phyloP scores from a whole-genome alignment of 92 coral and sea anemone genomes.

The Palythoa heliodiscus region DNA sequence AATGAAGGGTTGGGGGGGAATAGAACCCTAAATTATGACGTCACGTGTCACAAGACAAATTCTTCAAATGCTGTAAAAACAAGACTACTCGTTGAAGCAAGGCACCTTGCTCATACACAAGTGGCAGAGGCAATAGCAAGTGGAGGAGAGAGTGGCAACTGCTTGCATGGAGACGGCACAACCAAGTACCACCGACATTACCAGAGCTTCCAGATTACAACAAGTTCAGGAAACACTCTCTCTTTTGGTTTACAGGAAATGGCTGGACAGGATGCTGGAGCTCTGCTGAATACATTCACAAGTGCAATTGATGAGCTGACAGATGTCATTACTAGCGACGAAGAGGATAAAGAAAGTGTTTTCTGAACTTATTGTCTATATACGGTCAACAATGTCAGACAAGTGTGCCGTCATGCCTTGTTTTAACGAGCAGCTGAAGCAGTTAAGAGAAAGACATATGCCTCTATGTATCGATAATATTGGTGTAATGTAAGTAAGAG shows the following conservation, averaged over 20 bases:
- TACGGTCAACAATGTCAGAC: slow-evolving; percentile 30
- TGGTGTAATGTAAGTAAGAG: slow-evolving; percentile 3
- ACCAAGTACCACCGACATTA: slow-evolving; percentile 25
- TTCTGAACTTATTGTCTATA: slow-evolving; percentile 5
- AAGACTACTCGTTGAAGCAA: not conserved
- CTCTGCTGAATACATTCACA: slow-evolving; percentile 26
- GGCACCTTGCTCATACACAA: not conserved
- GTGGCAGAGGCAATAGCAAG: slow-evolving; percentile 29
- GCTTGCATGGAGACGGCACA: slow-evolving; percentile 22
- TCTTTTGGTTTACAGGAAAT: slow-evolving; percentile 36
- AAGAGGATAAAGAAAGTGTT: slow-evolving; percentile 2
- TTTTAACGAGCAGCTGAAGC: slow-evolving; percentile 30
- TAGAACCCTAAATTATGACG: no score
- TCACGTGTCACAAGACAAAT: no score
- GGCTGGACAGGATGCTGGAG: slow-evolving; percentile 29
- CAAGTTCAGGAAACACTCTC: slow-evolving; percentile 31
- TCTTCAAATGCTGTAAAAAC: slow-evolving; percentile 12
- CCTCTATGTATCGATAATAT: slow-evolving; percentile 18
- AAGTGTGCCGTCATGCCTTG: slow-evolving; percentile 31
- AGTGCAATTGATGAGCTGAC: slow-evolving; percentile 30
- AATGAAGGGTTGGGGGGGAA: no score
- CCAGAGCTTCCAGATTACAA: slow-evolving; percentile 29
- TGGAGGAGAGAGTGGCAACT: slow-evolving; percentile 23
- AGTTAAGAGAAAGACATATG: slow-evolving; percentile 4
- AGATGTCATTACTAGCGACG: not conserved